Evolutionary conservation across 2,797 vertebrate species (phyloP), one percentile per base, ranked within the genome.

Genomic region (Chloroceryle inda): DNA sequence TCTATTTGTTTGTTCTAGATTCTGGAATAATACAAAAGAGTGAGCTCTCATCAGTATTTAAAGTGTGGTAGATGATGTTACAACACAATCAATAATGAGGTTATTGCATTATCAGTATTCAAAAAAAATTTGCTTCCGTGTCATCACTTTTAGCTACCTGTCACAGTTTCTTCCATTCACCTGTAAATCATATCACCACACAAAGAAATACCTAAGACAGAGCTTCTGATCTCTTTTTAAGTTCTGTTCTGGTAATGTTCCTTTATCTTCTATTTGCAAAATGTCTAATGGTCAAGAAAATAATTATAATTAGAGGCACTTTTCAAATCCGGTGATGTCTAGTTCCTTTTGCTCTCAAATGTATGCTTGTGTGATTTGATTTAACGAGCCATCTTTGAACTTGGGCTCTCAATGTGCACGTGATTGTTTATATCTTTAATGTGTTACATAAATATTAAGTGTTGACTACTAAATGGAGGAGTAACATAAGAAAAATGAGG

Each of bases 241-340:
- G 20, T 71, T 86, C 42, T 91, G 9, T 77, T 7, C 45, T 44
- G 26, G 17, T 92, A 37, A 66, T 40, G 4, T 85, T 81, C 9
- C n/a, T 77, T 74, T 86, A 61, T 42, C 27, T 92, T 78, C 6
- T 75, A 61, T 72, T 92, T 95, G 20, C 31, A 76, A 59, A 69
- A 47, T 79, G 20, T 45, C 16, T 77, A 56, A 31, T 64, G 11
- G 42, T 77, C 23, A 74, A 50, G n/a, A 81, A 64, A 88, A 31
- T 21, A 58, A 72, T 68, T 38, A 29, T 11, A 35, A 18, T 33
- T 74, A 31, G 71, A 87, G 47, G 29, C 2, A 27, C 14, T 69
- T 89, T 63, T 90, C 11, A 75, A 45, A 67, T 75, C 45, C 59
- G 20, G 5, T 10, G 2, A 73, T 21, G 2, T 66, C 27, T 68